Percentiles rank a stretch among this genome's conserved stretches.
Evolutionary conservation across 2,888 invertebrate species (phyloP).

Genomic region (Baronia brevicornis): DNA sequence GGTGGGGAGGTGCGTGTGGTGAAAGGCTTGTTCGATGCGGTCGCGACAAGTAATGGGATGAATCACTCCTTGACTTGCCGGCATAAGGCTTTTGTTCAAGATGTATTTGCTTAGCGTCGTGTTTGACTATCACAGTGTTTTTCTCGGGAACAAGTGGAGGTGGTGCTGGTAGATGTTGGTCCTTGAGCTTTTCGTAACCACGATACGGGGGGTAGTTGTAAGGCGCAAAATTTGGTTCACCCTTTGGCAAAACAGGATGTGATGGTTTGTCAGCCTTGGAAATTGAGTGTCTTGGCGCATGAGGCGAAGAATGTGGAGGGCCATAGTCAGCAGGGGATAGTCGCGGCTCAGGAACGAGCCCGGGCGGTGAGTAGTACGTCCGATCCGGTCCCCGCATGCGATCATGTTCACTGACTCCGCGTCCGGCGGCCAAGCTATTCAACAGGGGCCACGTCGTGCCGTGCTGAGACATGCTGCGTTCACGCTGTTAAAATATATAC

Average conservation of each 20-base stretch:
- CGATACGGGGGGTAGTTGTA: slow-evolving; percentile 80
- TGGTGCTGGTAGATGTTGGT: slow-evolving; percentile 78
- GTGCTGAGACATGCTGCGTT: slow-evolving; percentile 65
- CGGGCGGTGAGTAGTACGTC: slow-evolving; percentile 39
- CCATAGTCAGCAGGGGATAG: slow-evolving; percentile 40
- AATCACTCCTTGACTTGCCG: slow-evolving; percentile 74
- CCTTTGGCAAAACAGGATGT: slow-evolving; percentile 69
- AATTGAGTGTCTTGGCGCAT: slow-evolving; percentile 42
- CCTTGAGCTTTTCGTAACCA: slow-evolving; percentile 77
- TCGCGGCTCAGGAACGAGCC: no score
- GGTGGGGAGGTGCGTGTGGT: slow-evolving; percentile 73
- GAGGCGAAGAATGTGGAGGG: no score
- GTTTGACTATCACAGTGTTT: slow-evolving; percentile 87
- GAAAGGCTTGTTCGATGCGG: slow-evolving; percentile 65
- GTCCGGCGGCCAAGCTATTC: no score
- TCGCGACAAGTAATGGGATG: slow-evolving; percentile 73
- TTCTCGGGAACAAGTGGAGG: slow-evolving; percentile 83
- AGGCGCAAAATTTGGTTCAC: slow-evolving; percentile 80
- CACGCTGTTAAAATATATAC: slow-evolving; percentile 52
- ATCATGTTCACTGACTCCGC: slow-evolving; percentile 36
- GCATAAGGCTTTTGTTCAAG: slow-evolving; percentile 77
- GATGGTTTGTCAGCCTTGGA: slow-evolving; percentile 56
- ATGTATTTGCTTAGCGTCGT: slow-evolving; percentile 80
- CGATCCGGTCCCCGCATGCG: slow-evolving; percentile 41
- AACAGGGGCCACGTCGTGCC: slow-evolving; percentile 74